These are phyloP conservation scores for Vanessa tameamea DNA, from an alignment of 1,140 invertebrate genomes.

Conservation along the genomic window DNA sequence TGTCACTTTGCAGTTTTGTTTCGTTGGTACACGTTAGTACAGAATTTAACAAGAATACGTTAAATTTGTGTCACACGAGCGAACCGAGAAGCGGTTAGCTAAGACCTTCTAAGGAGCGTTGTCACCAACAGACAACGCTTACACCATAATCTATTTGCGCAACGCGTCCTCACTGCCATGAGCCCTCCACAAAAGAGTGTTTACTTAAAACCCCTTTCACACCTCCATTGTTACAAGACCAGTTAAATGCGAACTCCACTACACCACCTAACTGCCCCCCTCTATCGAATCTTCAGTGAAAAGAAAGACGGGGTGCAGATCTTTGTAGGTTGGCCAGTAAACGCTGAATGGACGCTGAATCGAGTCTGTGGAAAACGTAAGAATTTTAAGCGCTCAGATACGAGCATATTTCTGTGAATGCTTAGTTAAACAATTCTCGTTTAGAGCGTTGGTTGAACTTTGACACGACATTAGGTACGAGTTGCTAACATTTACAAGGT, in stretches of 20 bases:
- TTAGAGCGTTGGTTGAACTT: conserved; percentile 25
- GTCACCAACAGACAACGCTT: conserved; percentile 45
- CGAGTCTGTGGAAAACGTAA: conserved; percentile 50
- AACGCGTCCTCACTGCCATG: conserved; percentile 57
- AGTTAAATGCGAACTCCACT: conserved; percentile 41
- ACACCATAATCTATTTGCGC: conserved; percentile 68
- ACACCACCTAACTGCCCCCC: conserved; percentile 26
- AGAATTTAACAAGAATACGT: conserved; percentile 20
- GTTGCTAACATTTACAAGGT: conserved; percentile 21
- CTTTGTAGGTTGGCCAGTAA: conserved; percentile 37
- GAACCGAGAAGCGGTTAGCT: conserved; percentile 21
- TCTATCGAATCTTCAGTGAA: conserved; percentile 13
- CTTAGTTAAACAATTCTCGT: conserved; percentile 38
- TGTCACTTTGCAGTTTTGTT: too few relatives aligned
- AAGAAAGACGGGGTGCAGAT: conserved; percentile 27
- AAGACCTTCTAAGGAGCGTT: conserved; percentile 36
- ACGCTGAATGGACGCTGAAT: conserved; percentile 55
- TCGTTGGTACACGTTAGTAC: background rate
- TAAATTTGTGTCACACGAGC: conserved; percentile 25
- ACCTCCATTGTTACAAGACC: conserved; percentile 61
- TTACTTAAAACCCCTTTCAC: conserved; percentile 73
- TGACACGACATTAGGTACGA: conserved; percentile 21
- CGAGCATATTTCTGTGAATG: conserved; percentile 43
- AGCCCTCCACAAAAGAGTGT: conserved; percentile 67
- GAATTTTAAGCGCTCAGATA: conserved; percentile 52